Conservation (phyloP, 2,888 invertebrate genomes). For the Sthenelais limicola region DNA sequence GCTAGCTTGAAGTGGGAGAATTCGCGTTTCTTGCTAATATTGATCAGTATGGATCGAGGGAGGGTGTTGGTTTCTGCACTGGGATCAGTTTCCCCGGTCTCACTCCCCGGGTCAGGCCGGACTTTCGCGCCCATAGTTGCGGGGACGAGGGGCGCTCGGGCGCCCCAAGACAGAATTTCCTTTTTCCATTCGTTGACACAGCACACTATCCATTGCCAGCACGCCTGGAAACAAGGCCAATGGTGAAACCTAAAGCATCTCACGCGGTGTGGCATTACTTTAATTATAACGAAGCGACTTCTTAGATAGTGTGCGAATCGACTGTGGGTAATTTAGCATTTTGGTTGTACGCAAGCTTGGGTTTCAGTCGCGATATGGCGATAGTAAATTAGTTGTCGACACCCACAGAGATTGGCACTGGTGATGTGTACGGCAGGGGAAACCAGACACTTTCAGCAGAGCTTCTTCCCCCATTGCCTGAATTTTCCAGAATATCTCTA, state of each 20-base stretch:
- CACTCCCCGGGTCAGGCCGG: conserved; percentile 13
- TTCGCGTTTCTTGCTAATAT: too few species aligned
- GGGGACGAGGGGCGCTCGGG: not conserved
- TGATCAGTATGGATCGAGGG: conserved; percentile 23
- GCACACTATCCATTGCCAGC: conserved; percentile 32
- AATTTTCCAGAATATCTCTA: not conserved
- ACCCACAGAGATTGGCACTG: conserved; percentile 28
- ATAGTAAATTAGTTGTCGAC: conserved; percentile 37
- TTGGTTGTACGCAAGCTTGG: conserved; percentile 17
- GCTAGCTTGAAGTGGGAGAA: too few species aligned
- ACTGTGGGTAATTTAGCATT: conserved; percentile 33
- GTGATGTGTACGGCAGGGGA: not conserved
- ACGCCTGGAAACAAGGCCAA: conserved; percentile 30
- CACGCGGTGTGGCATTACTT: conserved; percentile 33
- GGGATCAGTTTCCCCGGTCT: conserved; percentile 3
- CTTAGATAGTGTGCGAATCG: conserved; percentile 37
- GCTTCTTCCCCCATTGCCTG: not conserved
- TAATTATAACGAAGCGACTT: conserved; percentile 30
- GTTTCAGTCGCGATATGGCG: conserved; percentile 29
- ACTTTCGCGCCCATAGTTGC: not conserved
- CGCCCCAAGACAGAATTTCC: not conserved
- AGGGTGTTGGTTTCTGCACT: conserved; percentile 11
- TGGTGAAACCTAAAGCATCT: conserved; percentile 34
- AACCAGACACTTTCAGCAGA: conserved; percentile 27
- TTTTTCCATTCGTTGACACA: conserved; percentile 13